Conservation (phyloP, 1,140 invertebrate genomes). For the Coelopa frigida region DNA sequence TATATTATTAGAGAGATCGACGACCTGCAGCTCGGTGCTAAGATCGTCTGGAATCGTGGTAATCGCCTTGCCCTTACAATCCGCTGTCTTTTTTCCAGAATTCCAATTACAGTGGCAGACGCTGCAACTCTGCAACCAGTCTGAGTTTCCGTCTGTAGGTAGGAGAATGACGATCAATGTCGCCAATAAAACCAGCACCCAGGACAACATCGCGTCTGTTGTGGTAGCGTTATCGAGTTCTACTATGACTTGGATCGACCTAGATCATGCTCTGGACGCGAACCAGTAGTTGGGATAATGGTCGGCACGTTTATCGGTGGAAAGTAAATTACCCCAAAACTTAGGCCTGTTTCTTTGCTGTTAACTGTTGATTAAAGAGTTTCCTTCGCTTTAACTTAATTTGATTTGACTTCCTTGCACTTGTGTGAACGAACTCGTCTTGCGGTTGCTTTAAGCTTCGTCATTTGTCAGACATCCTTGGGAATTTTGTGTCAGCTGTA, state of each 20-base stretch:
- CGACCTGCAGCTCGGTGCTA: conserved; percentile 64
- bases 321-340: too few species aligned
- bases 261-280: neutral
- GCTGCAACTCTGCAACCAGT: conserved; percentile 52
- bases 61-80: conserved; percentile 61
- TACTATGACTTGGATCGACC: neutral
- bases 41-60: conserved; percentile 61
- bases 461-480: too few species aligned
- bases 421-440: too few species aligned
- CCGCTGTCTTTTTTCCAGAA: conserved; percentile 71
- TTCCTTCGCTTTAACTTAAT: too few species aligned
- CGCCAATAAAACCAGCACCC: too few species aligned
- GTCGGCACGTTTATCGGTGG: too few species aligned
- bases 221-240: neutral
- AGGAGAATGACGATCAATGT: neutral
- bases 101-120: conserved; percentile 72
- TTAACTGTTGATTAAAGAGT: too few species aligned
- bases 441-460: too few species aligned
- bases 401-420: too few species aligned
- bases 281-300: too few species aligned
- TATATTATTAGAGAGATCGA: conserved; percentile 68
- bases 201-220: neutral
- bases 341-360: too few species aligned
- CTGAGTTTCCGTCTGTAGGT: conserved; percentile 36
- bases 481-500: too few species aligned